phyloP scores from a whole-genome alignment of 2,888 invertebrate species.

The Melanargia galathea region DNA sequence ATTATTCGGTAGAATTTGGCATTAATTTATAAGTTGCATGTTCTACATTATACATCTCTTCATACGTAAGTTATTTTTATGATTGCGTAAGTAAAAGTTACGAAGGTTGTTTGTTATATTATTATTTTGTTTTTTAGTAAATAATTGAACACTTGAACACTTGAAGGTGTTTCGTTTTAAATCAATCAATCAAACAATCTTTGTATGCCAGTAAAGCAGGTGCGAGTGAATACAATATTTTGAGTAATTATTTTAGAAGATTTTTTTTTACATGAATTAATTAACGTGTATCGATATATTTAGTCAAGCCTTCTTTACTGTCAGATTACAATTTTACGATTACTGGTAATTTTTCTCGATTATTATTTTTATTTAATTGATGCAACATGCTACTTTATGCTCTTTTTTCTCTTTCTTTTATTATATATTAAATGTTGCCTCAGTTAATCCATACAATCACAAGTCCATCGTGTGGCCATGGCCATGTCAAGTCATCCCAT shows the following conservation, averaged over 20 bases:
- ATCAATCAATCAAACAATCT: slow-evolving; percentile 39
- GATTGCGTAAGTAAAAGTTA: slow-evolving; percentile 37
- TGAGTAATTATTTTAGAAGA: too few species aligned
- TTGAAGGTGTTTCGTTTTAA: slow-evolving; percentile 24
- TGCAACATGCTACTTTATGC: slow-evolving; percentile 40
- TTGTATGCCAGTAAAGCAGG: slow-evolving; percentile 44
- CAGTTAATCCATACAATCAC: slow-evolving; percentile 48
- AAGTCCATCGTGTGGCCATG: slow-evolving; percentile 53
- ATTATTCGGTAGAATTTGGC: slow-evolving; percentile 40
- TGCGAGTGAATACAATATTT: slow-evolving; percentile 24
- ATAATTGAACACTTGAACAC: slow-evolving; percentile 19
- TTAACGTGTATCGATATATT: too few species aligned
- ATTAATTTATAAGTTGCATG: slow-evolving; percentile 65
- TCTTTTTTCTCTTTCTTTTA: slow-evolving; percentile 42
- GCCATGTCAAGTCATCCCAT: slow-evolving; percentile 58
- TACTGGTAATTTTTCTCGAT: slow-evolving; percentile 47
- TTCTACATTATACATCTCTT: slow-evolving; percentile 62
- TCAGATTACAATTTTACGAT: slow-evolving; percentile 54
- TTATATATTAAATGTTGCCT: slow-evolving; percentile 58
- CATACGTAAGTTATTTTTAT: slow-evolving; percentile 58
- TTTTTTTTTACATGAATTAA: too few species aligned
- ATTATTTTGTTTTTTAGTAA: slow-evolving; percentile 14
- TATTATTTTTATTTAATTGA: slow-evolving; percentile 45
- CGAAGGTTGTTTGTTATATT: slow-evolving; percentile 43
- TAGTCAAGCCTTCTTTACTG: slow-evolving; percentile 57